Evolutionary conservation across 2,113 vertebrate genomes (phyloP).

Genomic region (Seriola aureovittata): DNA sequence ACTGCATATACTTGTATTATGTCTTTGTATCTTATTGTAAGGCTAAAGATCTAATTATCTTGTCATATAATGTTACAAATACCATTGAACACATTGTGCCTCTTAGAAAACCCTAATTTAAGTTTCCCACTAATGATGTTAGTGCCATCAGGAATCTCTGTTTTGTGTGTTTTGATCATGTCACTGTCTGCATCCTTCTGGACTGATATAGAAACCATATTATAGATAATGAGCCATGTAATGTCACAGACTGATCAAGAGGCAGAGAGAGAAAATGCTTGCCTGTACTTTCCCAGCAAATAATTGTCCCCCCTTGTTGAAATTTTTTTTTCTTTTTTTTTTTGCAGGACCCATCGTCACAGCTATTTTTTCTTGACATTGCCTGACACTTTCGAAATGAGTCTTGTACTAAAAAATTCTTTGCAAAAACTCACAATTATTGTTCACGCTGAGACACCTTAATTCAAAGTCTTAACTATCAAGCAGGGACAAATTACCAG

Average conservation of each 20-base stretch:
- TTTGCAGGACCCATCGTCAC: not conserved
- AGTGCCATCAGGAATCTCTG: slow-evolving; percentile 13
- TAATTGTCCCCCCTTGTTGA: slow-evolving; percentile 6
- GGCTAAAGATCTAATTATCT: not conserved
- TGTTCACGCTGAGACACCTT: slow-evolving; percentile 20
- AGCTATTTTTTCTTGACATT: slow-evolving; percentile 20
- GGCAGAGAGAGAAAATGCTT: slow-evolving; percentile 12
- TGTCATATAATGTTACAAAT: slow-evolving; percentile 9
- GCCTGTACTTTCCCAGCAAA: slow-evolving; percentile 12
- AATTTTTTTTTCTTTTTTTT: not conserved
- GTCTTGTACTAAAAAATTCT: not conserved
- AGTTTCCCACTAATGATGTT: not conserved
- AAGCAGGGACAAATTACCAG: not conserved
- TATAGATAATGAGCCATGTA: slow-evolving; percentile 27
- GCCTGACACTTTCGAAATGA: slow-evolving; percentile 20
- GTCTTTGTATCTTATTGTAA: not conserved
- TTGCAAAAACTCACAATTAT: slow-evolving; percentile 29
- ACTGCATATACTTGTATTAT: not conserved
- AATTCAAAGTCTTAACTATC: slow-evolving; percentile 2
- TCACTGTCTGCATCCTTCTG: slow-evolving; percentile 5
- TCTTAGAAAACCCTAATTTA: not conserved
- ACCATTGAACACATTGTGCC: not conserved
- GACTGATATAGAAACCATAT: slow-evolving; percentile 26
- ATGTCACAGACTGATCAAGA: slow-evolving; percentile 6
- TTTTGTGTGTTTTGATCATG: slow-evolving; percentile 23